Percentiles rank a stretch among this genome's conserved stretches.
Evolutionary conservation across 2,113 vertebrate species (phyloP).

Genomic region (Apodemus speciosus): DNA sequence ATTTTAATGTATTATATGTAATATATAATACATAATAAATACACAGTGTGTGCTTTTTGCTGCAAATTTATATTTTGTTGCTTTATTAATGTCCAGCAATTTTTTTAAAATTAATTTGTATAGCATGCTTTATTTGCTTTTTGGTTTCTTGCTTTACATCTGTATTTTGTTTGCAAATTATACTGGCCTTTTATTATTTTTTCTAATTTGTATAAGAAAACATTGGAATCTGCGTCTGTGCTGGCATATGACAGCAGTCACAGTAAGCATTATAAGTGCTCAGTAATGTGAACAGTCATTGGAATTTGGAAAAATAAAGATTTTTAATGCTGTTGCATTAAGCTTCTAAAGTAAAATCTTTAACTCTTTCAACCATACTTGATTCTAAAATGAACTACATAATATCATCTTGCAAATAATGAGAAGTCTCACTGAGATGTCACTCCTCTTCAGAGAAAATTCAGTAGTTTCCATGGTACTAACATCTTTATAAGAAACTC

Average conservation of each 20-base stretch:
- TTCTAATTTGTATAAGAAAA: background rate
- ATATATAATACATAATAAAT: background rate
- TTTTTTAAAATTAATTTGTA: constrained; percentile 1
- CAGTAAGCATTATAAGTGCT: background rate
- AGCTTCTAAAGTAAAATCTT: background rate
- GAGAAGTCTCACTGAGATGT: background rate
- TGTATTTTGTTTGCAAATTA: background rate
- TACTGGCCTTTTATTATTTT: background rate
- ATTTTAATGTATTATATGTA: background rate
- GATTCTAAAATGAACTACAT: background rate
- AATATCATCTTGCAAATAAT: background rate
- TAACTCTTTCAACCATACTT: constrained; percentile 8
- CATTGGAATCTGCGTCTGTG: background rate
- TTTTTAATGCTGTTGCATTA: background rate
- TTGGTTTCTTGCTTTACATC: background rate
- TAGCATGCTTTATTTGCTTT: background rate
- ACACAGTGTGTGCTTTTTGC: background rate
- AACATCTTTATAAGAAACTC: constrained; percentile 2
- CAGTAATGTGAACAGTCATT: background rate
- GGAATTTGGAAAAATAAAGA: background rate
- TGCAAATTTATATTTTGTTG: background rate
- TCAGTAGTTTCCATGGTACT: background rate
- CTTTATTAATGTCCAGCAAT: background rate
- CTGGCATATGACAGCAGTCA: background rate
- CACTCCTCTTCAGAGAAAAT: background rate